phyloP scores from a whole-genome alignment of 2,797 vertebrate genomes.

The Leptoclinus maculatus region DNA sequence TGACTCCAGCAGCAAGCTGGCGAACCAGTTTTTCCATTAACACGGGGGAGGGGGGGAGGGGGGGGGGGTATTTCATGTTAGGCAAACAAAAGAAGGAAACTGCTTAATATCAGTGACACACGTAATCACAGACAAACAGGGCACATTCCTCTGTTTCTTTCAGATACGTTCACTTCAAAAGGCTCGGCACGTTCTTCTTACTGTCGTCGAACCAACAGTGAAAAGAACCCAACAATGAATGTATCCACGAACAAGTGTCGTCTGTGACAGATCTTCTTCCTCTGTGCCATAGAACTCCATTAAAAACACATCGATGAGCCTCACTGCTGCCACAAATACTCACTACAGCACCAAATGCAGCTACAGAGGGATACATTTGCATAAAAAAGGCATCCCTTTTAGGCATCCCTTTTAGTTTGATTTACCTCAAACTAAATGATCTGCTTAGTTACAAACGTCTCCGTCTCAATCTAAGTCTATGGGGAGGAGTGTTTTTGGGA shows the following conservation, averaged over 20 bases:
- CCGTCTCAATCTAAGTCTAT: no score
- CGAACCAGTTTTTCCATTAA: constrained; percentile 4
- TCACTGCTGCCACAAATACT: background rate
- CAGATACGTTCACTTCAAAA: no score
- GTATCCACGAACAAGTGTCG: background rate
- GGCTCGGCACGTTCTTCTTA: no score
- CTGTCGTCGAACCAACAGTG: no score
- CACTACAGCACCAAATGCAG: background rate
- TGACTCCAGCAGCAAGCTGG: background rate
- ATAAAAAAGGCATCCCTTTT: background rate
- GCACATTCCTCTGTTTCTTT: no score
- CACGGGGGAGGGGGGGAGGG: background rate
- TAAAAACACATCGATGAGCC: no score
- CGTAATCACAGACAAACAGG: background rate
- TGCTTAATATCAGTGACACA: background rate
- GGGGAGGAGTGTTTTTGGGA: no score
- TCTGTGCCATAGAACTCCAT: background rate
- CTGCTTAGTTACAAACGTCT: no score
- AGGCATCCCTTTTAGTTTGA: no score
- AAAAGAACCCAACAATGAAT: no score
- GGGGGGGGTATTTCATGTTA: background rate
- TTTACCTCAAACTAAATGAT: no score
- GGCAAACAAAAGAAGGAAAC: constrained; percentile 13
- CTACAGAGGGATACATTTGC: background rate
- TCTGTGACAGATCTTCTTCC: background rate